These are phyloP conservation scores for Mobula birostris DNA, from an alignment of 2,113 vertebrate species.

Conservation along the genomic window DNA sequence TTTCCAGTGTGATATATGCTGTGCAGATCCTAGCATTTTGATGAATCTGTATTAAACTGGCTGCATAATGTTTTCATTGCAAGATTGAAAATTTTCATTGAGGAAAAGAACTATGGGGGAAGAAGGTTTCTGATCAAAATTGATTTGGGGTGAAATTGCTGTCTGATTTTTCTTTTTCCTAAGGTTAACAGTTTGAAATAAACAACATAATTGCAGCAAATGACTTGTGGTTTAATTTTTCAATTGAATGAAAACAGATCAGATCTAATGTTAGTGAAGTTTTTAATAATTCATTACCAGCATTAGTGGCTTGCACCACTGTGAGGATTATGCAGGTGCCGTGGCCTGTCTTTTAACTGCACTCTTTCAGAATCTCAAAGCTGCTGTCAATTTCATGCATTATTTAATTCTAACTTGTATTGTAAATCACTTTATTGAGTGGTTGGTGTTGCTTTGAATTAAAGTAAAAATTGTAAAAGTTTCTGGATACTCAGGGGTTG, in stretches of 20 bases:
- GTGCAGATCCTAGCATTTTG: not conserved
- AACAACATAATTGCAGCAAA: not conserved
- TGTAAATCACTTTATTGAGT: not conserved
- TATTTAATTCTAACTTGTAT: not conserved
- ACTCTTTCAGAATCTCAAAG: not conserved
- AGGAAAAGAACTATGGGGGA: not conserved
- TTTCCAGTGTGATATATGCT: not conserved
- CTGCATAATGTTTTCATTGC: not conserved
- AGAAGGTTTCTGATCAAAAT: not conserved
- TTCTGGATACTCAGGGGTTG: not conserved
- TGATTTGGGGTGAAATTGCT: not conserved
- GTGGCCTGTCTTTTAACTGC: not conserved
- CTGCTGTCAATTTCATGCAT: no score
- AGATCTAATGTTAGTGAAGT: not conserved
- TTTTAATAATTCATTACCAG: not conserved
- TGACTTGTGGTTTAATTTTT: not conserved
- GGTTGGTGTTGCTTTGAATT: not conserved
- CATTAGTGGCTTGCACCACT: not conserved
- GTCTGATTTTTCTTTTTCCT: not conserved
- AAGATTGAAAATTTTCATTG: not conserved
- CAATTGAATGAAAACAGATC: not conserved
- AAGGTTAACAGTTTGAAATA: conserved; percentile 19
- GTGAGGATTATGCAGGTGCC: not conserved
- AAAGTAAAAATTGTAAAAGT: not conserved
- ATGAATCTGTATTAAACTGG: not conserved